A percentile compares a stretch with the other conserved stretches of the same genome.
Evolutionary conservation across 2,113 vertebrate species (phyloP).

Genomic region (Marmota monax): DNA sequence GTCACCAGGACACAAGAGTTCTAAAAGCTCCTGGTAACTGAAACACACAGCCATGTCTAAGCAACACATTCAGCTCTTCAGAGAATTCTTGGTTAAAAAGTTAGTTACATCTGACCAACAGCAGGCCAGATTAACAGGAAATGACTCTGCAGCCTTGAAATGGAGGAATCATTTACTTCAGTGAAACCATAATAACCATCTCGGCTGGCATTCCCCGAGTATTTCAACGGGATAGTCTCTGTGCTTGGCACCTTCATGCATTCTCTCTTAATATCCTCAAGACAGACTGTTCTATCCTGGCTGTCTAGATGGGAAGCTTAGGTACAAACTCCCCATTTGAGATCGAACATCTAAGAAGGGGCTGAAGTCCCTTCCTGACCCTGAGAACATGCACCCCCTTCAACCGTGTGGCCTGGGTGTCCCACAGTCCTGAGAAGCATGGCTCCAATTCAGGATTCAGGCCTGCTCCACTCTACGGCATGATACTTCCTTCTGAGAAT

Average conservation of each 20-base stretch:
- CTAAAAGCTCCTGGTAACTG: conserved; percentile 28
- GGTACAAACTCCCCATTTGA: neutral
- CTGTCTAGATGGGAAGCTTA: neutral
- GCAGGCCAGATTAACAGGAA: conserved; percentile 7
- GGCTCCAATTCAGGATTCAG: neutral
- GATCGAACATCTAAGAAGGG: neutral
- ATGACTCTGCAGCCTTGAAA: neutral
- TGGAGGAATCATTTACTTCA: conserved; percentile 12
- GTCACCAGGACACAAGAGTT: neutral
- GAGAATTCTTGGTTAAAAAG: conserved; percentile 42
- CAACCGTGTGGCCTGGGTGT: fast-evolving
- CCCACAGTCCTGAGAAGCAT: neutral
- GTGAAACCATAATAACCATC: neutral
- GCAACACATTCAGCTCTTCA: neutral
- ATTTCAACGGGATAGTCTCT: neutral
- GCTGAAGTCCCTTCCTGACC: neutral
- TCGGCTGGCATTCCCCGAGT: neutral
- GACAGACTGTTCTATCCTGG: neutral
- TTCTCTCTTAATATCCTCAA: neutral
- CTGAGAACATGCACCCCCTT: neutral
- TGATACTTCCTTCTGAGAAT: neutral
- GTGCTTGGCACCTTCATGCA: neutral
- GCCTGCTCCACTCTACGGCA: neutral
- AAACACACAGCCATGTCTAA: neutral
- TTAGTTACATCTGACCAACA: conserved; percentile 43